These are phyloP conservation scores for Parasteatoda lunata DNA, from an alignment of 2,888 invertebrate genomes.

Conservation along the genomic window DNA sequence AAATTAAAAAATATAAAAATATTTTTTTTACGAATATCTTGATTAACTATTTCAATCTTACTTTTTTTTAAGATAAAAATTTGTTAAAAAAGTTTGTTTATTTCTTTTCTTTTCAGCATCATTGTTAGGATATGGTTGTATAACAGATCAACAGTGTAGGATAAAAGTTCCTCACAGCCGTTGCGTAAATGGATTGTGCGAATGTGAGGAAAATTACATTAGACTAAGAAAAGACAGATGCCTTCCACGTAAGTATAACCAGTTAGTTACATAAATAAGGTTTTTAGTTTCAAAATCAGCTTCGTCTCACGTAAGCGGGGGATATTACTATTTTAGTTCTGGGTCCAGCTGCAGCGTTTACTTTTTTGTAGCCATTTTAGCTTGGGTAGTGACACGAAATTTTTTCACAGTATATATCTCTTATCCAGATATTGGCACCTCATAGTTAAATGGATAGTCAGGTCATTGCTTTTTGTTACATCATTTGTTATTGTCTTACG, in stretches of 20 bases:
- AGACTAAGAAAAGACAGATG: slow-evolving; percentile 93
- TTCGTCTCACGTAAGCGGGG: too few species aligned
- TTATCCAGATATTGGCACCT: too few species aligned
- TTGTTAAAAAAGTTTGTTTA: slow-evolving; percentile 8
- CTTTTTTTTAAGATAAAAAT: background rate
- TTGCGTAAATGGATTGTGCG: slow-evolving; percentile 87
- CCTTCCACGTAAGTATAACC: slow-evolving; percentile 85
- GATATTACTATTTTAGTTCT: too few species aligned
- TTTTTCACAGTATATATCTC: too few species aligned
- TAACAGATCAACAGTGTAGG: slow-evolving; percentile 88
- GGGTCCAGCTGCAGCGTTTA: too few species aligned
- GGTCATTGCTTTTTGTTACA: too few species aligned
- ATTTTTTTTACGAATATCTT: slow-evolving; percentile 28
- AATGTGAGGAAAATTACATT: slow-evolving; percentile 87
- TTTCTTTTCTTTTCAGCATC: slow-evolving; percentile 74
- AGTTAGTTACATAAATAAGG: too few species aligned
- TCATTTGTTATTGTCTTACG: too few species aligned
- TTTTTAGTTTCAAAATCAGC: too few species aligned
- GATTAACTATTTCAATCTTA: slow-evolving; percentile 18
- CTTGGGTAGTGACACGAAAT: too few species aligned
- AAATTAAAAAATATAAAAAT: slow-evolving; percentile 7
- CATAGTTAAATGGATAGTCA: too few species aligned
- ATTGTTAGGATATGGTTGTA: slow-evolving; percentile 87
- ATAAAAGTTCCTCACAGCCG: slow-evolving; percentile 91
- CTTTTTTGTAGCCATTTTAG: too few species aligned